Evolutionary conservation across 1,140 invertebrate species (phyloP).

Genomic region (Drosophila melanica): DNA sequence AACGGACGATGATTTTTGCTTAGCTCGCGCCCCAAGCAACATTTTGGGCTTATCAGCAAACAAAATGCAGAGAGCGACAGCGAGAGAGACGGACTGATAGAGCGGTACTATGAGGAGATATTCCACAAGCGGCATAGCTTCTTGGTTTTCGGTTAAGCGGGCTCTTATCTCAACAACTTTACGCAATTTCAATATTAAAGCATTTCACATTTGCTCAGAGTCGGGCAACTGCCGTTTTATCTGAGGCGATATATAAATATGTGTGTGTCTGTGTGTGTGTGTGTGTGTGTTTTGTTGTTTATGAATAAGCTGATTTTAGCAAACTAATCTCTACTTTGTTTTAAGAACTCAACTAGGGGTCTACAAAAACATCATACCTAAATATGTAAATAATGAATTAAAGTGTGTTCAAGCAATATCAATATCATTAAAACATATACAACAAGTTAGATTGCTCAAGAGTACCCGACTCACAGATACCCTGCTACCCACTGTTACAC

Average conservation of each 20-base stretch:
- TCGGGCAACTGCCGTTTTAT: not conserved
- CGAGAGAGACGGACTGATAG: not conserved
- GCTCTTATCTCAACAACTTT: constrained; percentile 20
- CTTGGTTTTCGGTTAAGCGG: constrained; percentile 19
- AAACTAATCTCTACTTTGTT: not conserved
- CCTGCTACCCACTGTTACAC: no score
- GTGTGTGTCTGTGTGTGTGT: not conserved
- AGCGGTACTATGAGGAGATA: not conserved
- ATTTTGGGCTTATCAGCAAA: constrained; percentile 20
- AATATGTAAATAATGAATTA: no score
- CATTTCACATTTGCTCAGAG: not conserved
- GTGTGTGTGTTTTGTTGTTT: not conserved
- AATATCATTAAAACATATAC: no score
- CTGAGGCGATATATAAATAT: not conserved
- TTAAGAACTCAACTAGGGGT: not conserved
- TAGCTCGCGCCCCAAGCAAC: constrained; percentile 2
- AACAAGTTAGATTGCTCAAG: no score
- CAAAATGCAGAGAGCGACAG: not conserved
- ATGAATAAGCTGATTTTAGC: constrained; percentile 8
- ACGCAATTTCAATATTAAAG: constrained; percentile 12
- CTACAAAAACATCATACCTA: no score
- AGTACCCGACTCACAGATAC: no score
- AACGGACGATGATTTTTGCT: constrained; percentile 34
- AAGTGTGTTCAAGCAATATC: no score
- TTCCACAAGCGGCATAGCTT: not conserved